phyloP scores from a whole-genome alignment of 2,113 vertebrate genomes.

The Poeciliopsis prolifica region DNA sequence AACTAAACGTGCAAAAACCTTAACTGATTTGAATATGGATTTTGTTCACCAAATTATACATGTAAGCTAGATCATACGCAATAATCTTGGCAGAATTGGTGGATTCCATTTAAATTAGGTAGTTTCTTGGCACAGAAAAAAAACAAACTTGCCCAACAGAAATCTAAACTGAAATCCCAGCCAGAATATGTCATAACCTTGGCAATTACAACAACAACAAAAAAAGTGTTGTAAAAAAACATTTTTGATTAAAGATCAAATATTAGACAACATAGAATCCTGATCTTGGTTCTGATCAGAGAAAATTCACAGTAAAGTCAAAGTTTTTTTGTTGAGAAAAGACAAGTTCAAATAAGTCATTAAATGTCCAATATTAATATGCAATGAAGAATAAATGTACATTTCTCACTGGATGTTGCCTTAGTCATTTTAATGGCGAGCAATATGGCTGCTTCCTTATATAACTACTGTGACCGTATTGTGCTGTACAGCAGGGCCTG shows the following conservation, averaged over 20 bases:
- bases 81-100: neutral
- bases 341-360: neutral
- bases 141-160: too few species aligned
- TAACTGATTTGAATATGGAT: neutral
- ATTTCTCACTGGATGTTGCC: neutral
- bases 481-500: conserved; percentile 53
- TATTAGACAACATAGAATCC: too few species aligned
- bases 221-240: too few species aligned
- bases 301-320: too few species aligned
- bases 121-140: neutral
- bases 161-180: too few species aligned
- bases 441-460: conserved; percentile 23
- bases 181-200: too few species aligned
- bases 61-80: neutral
- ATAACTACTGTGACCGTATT: conserved; percentile 33
- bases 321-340: neutral
- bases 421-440: conserved; percentile 35
- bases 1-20: too few species aligned
- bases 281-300: too few species aligned
- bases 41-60: too few species aligned
- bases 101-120: neutral
- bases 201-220: too few species aligned
- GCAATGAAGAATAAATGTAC: neutral
- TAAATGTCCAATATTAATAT: neutral
- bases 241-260: too few species aligned